Base-by-base conservation (phyloP, 1,140 invertebrate species). In the Monochamus saltuarius region DNA sequence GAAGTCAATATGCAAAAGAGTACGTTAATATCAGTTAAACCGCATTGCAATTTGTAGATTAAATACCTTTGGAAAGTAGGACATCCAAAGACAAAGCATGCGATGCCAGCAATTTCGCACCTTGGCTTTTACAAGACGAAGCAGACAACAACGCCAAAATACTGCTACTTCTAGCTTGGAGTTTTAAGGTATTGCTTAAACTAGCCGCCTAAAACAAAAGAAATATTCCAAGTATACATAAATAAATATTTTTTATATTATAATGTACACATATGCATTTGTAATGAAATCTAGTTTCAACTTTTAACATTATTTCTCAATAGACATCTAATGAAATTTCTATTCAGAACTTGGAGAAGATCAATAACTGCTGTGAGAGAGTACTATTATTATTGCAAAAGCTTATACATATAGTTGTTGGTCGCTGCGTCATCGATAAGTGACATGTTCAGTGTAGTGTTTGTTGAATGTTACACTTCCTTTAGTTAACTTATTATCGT, bases 1-100 rank as follows among this genome's bases (percentile, higher is more conserved):
- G 11, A 8, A 40, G 11, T 40, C 39, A 7, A 40, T 40, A 7
- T 40, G 14, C 2, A 40, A 40, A 8, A 3, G 39, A 4, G 4
- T 2, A 7, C 22, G 22, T 2, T 29, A 29, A 29, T n/a, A n/a
- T n/a, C n/a, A n/a, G n/a, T n/a, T n/a, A n/a, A n/a, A n/a, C n/a
- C n/a, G n/a, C n/a, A 29, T 29, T 16, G 7, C 4, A 14, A 4
- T 16, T 38, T 57, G 16, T 11, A 38, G 49, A 36, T 54, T 6
- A 4, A 16, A 50, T 61, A 72, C 73, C 75, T 72, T 77, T 77
- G 63, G 82, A 82, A 49, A 84, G 80, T 42, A 95, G 82, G 16
- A 96, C 90, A 77, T 97, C 92, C 80, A 97, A 87, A 57, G 92
- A 95, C 39, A 95, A 78, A 1, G 91, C 91, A 73, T 97, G 94